Conservation (phyloP, 2,797 vertebrate genomes). For the Telmatherina bonti region DNA sequence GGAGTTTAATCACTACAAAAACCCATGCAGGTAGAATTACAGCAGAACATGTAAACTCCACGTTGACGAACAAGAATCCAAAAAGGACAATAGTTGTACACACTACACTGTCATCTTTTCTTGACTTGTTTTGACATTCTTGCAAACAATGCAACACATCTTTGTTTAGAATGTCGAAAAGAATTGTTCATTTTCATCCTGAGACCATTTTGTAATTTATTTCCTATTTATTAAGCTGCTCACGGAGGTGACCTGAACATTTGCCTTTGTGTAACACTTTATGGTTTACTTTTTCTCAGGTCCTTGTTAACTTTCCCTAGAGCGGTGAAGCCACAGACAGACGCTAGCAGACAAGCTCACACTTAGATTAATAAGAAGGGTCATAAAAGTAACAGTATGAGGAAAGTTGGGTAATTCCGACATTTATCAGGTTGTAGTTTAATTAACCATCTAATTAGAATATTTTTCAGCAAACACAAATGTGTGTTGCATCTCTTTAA, state of each 20-base stretch:
- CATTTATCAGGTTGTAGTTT: constrained; percentile 38
- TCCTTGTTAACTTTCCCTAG: constrained; percentile 7
- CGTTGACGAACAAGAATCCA: neutral
- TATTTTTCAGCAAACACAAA: constrained; percentile 24
- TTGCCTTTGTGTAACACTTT: constrained; percentile 3
- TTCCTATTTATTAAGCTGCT: neutral
- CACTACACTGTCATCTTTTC: neutral
- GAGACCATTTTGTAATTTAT: neutral
- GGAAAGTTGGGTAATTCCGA: constrained; percentile 37
- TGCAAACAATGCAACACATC: no score
- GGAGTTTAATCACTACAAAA: neutral
- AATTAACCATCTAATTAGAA: constrained; percentile 37
- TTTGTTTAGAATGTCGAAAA: no score
- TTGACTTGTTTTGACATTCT: no score
- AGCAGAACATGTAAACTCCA: neutral
- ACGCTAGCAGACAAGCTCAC: constrained; percentile 7
- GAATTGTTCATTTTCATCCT: no score
- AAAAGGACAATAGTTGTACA: no score
- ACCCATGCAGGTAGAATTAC: neutral
- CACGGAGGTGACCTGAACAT: neutral
- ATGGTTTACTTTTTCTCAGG: neutral
- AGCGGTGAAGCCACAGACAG: constrained; percentile 5
- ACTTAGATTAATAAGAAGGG: constrained; percentile 32
- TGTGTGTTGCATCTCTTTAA: constrained; percentile 30
- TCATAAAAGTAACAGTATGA: constrained; percentile 22